Evolutionary conservation across 2,888 invertebrate species (phyloP).

Genomic region (Oxystoma pomonae): DNA sequence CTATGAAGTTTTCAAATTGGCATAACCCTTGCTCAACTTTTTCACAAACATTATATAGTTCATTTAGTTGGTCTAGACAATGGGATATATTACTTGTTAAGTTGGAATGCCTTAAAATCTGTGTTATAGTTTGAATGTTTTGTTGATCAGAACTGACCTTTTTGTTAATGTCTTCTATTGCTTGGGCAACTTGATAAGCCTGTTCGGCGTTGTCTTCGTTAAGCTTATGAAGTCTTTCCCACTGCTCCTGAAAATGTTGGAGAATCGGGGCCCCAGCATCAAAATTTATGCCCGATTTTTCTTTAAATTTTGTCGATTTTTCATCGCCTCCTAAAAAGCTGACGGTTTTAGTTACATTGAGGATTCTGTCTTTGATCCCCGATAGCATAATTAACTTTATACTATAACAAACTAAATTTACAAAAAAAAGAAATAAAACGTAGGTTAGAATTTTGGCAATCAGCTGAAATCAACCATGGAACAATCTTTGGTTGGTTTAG

Average conservation of each 20-base stretch:
- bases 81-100: constrained; percentile 48
- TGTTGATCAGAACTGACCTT: constrained; percentile 36
- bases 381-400: constrained; percentile 30
- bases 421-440: no score
- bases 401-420: not conserved
- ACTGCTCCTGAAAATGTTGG: constrained; percentile 66
- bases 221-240: constrained; percentile 65
- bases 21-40: constrained; percentile 62
- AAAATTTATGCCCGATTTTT: constrained; percentile 43
- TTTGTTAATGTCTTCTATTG: constrained; percentile 46
- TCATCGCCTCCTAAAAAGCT: constrained; percentile 30
- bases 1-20: constrained; percentile 64
- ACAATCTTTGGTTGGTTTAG: no score
- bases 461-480: no score
- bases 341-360: constrained; percentile 34
- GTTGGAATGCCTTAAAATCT: constrained; percentile 37
- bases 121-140: constrained; percentile 37
- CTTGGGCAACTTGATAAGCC: constrained; percentile 53
- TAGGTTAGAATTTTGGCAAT: no score
- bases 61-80: constrained; percentile 52
- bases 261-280: constrained; percentile 67
- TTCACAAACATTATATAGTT: constrained; percentile 56
- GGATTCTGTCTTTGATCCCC: constrained; percentile 34
- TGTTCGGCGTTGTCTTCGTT: constrained; percentile 65
- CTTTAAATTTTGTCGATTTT: constrained; percentile 14